phyloP scores from a whole-genome alignment of 2,113 vertebrate genomes.

The Brachionichthys hirsutus region DNA sequence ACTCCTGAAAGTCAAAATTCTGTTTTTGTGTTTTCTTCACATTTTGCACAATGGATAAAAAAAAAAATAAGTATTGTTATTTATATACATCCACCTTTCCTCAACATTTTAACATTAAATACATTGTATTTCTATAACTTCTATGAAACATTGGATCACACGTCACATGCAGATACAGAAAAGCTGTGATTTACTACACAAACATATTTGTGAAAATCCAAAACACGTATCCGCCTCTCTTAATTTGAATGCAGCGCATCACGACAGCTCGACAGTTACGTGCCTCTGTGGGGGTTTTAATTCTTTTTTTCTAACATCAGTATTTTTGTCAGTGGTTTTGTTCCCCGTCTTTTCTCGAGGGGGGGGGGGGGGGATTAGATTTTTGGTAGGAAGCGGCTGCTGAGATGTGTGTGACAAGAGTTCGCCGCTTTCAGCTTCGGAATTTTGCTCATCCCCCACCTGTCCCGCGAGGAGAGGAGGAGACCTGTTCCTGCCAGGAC shows the following conservation, averaged over 20 bases:
- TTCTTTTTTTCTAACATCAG: slow-evolving; percentile 56
- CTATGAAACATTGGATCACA: slow-evolving; percentile 44
- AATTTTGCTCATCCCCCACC: slow-evolving; percentile 63
- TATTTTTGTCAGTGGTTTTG: slow-evolving; percentile 69
- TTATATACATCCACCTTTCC: neutral
- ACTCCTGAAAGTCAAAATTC: too few species aligned
- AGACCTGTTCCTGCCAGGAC: slow-evolving; percentile 66
- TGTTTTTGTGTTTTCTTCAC: neutral
- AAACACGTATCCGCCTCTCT: slow-evolving; percentile 48
- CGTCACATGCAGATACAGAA: slow-evolving; percentile 33
- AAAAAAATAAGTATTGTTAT: neutral
- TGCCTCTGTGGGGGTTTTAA: slow-evolving; percentile 51
- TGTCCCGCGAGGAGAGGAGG: slow-evolving; percentile 61
- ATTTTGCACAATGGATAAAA: neutral
- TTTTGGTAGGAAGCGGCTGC: slow-evolving; percentile 53
- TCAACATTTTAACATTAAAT: slow-evolving; percentile 8
- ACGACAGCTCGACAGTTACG: slow-evolving; percentile 64
- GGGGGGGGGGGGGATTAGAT: slow-evolving; percentile 57
- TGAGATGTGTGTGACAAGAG: slow-evolving; percentile 53
- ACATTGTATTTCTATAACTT: slow-evolving; percentile 24
- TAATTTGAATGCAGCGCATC: slow-evolving; percentile 53
- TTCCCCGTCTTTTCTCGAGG: slow-evolving; percentile 51
- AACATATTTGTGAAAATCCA: slow-evolving; percentile 44
- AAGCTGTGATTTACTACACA: slow-evolving; percentile 46
- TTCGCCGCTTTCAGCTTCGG: slow-evolving; percentile 18